Evolutionary conservation across 1,140 invertebrate genomes (phyloP), one percentile per base, ranked within the genome.

Genomic region (Cherax quadricarinatus): DNA sequence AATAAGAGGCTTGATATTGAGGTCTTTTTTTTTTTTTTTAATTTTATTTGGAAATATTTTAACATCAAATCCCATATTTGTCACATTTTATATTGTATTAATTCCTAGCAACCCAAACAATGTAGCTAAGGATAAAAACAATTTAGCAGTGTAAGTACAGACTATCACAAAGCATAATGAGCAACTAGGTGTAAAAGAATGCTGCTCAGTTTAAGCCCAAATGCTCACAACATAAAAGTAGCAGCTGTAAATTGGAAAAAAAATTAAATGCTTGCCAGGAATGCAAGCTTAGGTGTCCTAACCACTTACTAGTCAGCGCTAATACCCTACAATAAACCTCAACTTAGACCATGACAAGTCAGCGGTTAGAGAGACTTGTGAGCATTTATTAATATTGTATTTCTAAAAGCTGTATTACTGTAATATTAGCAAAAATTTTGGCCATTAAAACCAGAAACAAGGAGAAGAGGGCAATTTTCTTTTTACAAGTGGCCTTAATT

Each of bases 151-250:
- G 30, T 41, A 41, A 41, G 30, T 41, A 41, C 30, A 41, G 30
- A 81, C 81, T 88, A 88, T 88, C 87, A 88, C 87, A 80, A 89
- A 89, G 79, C 87, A 81, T 89, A 82, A 82, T 82, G 87, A 89
- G 87, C 79, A 62, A 62, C 57, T 82, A 81, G 79, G 79, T 89
- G 16, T 80, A 30, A 14, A 89, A 73, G 16, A 49, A 89, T 24
- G 62, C 53, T 48, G 80, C 87, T 73, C 41, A 82, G 87, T 81
- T 14, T 62, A 49, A 81, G 79, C 53, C 60, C 79, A 48, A 60
- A n/a, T 89, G 87, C 51, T 89, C 79, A 82, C 87, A 89, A 70
- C 51, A 89, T 81, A 62, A 81, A 66, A 88, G 48, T 24, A n/a
- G 70, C 70, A 75, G 24, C 70, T 30, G 30, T n/a, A 75, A 30